Conservation (phyloP, 2,888 invertebrate genomes). For the Phaedon cochleariae region DNA sequence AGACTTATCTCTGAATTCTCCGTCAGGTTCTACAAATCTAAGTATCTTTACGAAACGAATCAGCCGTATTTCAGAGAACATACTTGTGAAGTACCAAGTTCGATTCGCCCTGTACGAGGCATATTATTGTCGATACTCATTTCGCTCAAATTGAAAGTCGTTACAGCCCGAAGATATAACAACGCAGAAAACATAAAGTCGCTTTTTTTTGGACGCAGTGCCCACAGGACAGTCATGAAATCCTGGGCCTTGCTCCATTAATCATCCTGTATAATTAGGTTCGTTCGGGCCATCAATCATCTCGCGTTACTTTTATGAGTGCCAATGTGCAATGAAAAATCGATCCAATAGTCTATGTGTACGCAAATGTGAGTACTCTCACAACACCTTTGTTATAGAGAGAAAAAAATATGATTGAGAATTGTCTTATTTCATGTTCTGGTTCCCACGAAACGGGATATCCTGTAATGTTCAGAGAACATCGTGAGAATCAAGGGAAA, state of each 20-base stretch:
- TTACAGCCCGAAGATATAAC: constrained; percentile 23
- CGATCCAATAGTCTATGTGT: background rate
- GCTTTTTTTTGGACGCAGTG: constrained; percentile 26
- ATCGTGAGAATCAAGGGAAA: too few species aligned
- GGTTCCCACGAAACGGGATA: too few species aligned
- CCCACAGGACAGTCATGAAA: constrained; percentile 36
- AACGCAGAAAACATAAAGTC: constrained; percentile 26
- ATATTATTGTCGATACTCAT: constrained; percentile 25
- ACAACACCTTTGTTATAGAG: background rate
- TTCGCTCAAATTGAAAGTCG: constrained; percentile 20
- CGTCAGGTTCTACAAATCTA: too few species aligned
- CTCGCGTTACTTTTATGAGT: constrained; percentile 29
- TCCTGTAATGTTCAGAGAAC: too few species aligned
- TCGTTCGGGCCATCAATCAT: constrained; percentile 36
- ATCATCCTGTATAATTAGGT: constrained; percentile 41
- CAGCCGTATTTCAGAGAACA: too few species aligned
- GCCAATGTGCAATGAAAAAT: constrained; percentile 20
- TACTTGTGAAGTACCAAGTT: too few species aligned
- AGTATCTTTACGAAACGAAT: too few species aligned
- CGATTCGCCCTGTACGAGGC: background rate
- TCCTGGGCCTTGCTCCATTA: constrained; percentile 34
- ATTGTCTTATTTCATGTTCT: too few species aligned
- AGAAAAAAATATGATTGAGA: too few species aligned
- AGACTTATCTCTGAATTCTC: too few species aligned
- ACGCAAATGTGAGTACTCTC: too few species aligned